Evolutionary conservation across 2,113 vertebrate genomes (phyloP), one percentile per base, ranked within the genome.

Genomic region (Cebidichthys violaceus): DNA sequence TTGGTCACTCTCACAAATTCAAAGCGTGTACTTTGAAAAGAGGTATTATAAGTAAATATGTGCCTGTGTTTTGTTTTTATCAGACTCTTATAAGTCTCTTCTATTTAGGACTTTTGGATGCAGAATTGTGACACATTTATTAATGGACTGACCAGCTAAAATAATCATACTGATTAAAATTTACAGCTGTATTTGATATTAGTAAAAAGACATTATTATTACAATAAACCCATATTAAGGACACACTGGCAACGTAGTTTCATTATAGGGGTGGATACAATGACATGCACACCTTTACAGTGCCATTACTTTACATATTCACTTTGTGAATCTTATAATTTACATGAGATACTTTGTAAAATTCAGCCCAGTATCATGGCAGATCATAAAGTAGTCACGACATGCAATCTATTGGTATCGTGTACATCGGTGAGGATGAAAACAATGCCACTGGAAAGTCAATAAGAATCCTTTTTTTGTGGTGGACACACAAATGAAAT

Each of bases 91-190:
- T 79, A 73, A 82, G 79, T 57, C 2, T 75, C 27, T 82, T 67
- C 43, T 43, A 0, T 52, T 70, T 67, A 18, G 80, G 77, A 87
- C 78, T 77, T 79, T 80, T 80, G 74, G 54, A 62, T 4, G 2
- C 67, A 62, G 72, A 75, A 39, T 66, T 86, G 85, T 80, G 37
- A 60, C 24, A 39, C 75, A 67, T 75, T 80, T 77, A 84, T 92
- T 81, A 90, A 83, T 55, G n/a, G 43, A 90, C 55, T 77, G 45
- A 60, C 75, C 77, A 69, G 81, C 78, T 81, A 75, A 83, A 87
- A 72, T 85, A 75, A 70, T 77, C 54, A 45, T 4, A 22, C 37
- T 80, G 75, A 78, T 88, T 88, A 59, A 50, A 81, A 70, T 45
- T 9, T 71, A 54, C 18, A 50, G 33, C 61, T 37, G 77, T 85